A percentile compares a stretch with the other conserved stretches of the same genome.
These are phyloP conservation scores for Danio tinwini DNA, from an alignment of 2,797 vertebrate species.

Conservation along the genomic window DNA sequence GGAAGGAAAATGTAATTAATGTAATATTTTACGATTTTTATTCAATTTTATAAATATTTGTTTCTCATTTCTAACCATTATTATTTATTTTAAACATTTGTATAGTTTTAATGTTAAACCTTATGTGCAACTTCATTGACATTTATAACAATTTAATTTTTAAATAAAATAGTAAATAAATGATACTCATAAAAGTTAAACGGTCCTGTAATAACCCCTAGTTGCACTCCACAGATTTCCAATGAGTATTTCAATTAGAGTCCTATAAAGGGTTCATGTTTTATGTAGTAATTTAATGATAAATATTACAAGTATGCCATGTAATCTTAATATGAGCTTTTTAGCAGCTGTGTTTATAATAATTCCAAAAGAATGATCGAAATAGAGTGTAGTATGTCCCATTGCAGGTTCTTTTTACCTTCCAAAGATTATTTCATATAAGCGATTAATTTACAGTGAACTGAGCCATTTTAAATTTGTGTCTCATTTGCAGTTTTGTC, in stretches of 20 bases:
- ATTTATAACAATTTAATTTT: too few species aligned
- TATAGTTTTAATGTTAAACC: neutral
- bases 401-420: neutral
- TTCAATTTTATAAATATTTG: too few species aligned
- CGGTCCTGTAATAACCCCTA: too few species aligned
- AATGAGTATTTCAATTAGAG: too few species aligned
- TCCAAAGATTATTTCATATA: neutral
- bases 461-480: conserved; percentile 24
- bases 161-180: too few species aligned
- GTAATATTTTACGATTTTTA: too few species aligned
- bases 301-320: neutral
- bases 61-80: too few species aligned
- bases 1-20: too few species aligned
- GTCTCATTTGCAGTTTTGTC: conserved; percentile 86
- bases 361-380: neutral
- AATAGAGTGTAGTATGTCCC: neutral
- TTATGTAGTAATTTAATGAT: neutral
- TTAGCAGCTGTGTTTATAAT: neutral
- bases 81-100: too few species aligned
- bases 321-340: neutral
- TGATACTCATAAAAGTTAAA: too few species aligned
- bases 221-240: too few species aligned
- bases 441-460: neutral
- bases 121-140: neutral
- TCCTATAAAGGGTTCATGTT: too few species aligned